A percentile compares a stretch with the other conserved stretches of the same genome.
phyloP scores from a whole-genome alignment of 64 coral and sea anemone species.

The Montipora foliosa region DNA sequence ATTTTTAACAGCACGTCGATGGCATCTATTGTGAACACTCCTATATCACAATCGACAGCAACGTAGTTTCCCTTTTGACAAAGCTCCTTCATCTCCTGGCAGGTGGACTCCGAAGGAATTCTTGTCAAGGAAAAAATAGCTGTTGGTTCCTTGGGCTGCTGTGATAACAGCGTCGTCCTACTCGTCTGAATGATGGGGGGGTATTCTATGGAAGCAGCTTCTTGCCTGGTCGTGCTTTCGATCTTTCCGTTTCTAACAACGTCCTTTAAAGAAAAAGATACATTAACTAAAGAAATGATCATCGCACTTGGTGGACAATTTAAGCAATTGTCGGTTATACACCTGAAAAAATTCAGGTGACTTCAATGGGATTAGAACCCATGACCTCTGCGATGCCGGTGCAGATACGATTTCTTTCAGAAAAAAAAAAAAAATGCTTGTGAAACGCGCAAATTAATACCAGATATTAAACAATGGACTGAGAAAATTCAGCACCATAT shows the following conservation, averaged over 20 bases:
- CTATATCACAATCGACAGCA: slow-evolving; percentile 39
- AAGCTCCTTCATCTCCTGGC: slow-evolving; percentile 51
- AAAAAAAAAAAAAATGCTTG: not conserved
- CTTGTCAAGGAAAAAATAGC: slow-evolving; percentile 10
- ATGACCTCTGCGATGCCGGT: too few species aligned
- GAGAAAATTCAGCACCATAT: not conserved
- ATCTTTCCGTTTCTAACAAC: not conserved
- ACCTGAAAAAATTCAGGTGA: too few species aligned
- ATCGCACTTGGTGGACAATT: too few species aligned
- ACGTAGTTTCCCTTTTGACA: slow-evolving; percentile 23
- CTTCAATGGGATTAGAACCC: too few species aligned
- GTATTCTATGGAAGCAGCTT: too few species aligned
- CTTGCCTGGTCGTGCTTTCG: slow-evolving; percentile 6
- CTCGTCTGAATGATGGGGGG: not conserved
- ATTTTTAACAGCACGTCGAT: slow-evolving; percentile 30
- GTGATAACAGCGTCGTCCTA: not conserved
- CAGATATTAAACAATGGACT: slow-evolving; percentile 24
- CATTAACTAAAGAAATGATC: too few species aligned
- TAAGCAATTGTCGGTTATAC: too few species aligned
- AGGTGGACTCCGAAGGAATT: slow-evolving; percentile 42
- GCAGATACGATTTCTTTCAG: slow-evolving; percentile 20
- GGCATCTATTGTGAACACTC: slow-evolving; percentile 36
- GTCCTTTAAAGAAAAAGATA: too few species aligned
- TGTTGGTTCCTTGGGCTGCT: not conserved
- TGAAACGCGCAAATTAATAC: slow-evolving; percentile 2